phyloP scores from a whole-genome alignment of 2,113 vertebrate genomes.

The Columbina picui region DNA sequence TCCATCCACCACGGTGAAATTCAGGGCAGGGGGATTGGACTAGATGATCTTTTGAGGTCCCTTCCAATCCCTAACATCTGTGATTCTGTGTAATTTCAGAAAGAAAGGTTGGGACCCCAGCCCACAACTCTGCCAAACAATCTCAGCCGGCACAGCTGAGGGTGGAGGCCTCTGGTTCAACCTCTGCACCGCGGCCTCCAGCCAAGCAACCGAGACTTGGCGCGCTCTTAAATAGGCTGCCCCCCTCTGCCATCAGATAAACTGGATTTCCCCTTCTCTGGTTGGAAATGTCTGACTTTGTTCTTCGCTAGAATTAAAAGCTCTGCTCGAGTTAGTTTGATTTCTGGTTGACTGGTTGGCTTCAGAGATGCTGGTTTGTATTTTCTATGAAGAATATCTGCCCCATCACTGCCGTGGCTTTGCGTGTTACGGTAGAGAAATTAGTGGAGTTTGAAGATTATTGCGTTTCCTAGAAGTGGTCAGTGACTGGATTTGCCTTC shows the following conservation, averaged over 20 bases:
- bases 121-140: not conserved
- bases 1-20: not conserved
- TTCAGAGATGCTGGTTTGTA: not conserved
- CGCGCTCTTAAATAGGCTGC: not conserved
- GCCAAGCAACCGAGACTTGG: not conserved
- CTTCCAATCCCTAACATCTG: too few species aligned
- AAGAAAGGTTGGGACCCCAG: not conserved
- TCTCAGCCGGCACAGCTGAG: not conserved
- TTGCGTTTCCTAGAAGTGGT: not conserved
- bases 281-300: not conserved
- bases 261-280: not conserved
- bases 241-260: not conserved
- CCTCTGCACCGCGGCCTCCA: not conserved
- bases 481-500: not conserved
- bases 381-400: not conserved
- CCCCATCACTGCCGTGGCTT: not conserved
- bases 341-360: not conserved
- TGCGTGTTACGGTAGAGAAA: fast-evolving
- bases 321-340: not conserved
- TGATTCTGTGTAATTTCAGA: too few species aligned
- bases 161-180: not conserved
- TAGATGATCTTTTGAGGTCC: too few species aligned
- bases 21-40: too few species aligned
- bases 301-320: not conserved
- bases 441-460: not conserved